Percentiles rank a stretch among this genome's conserved stretches.
These are phyloP conservation scores for Polypedilum pembai DNA, from an alignment of 1,140 invertebrate species.

Conservation along the genomic window DNA sequence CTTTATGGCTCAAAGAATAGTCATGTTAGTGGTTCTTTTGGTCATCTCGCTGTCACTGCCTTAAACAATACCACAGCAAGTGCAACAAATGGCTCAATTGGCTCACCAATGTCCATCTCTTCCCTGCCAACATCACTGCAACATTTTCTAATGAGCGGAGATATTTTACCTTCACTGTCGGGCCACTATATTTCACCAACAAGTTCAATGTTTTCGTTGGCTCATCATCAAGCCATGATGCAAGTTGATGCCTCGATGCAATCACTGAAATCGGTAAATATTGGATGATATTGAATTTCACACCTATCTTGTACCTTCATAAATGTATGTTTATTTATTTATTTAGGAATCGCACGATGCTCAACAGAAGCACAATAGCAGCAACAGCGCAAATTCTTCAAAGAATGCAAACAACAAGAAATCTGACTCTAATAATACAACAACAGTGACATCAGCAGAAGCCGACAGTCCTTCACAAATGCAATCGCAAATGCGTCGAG, in stretches of 20 bases:
- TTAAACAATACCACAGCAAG: constrained; percentile 34
- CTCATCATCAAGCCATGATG: constrained; percentile 39
- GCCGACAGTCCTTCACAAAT: constrained; percentile 16
- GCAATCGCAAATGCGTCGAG: background rate
- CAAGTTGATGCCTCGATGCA: background rate
- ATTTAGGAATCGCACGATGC: background rate
- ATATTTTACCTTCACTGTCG: constrained; percentile 49
- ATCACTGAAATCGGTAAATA: constrained; percentile 8
- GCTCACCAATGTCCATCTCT: constrained; percentile 29
- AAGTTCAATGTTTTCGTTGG: constrained; percentile 44
- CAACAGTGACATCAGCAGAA: constrained; percentile 4
- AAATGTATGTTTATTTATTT: background rate
- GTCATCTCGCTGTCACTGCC: constrained; percentile 79
- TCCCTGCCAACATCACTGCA: constrained; percentile 48
- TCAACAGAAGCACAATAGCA: background rate
- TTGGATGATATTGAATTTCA: background rate
- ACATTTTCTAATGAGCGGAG: constrained; percentile 45
- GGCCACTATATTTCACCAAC: constrained; percentile 46
- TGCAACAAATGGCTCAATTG: background rate
- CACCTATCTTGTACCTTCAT: background rate
- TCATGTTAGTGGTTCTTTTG: constrained; percentile 83
- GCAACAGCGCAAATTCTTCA: constrained; percentile 6
- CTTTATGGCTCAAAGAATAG: constrained; percentile 79
- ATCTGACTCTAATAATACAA: background rate
- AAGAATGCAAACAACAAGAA: background rate